phyloP scores from a whole-genome alignment of 2,888 invertebrate species.

The Leptura quadrifasciata region DNA sequence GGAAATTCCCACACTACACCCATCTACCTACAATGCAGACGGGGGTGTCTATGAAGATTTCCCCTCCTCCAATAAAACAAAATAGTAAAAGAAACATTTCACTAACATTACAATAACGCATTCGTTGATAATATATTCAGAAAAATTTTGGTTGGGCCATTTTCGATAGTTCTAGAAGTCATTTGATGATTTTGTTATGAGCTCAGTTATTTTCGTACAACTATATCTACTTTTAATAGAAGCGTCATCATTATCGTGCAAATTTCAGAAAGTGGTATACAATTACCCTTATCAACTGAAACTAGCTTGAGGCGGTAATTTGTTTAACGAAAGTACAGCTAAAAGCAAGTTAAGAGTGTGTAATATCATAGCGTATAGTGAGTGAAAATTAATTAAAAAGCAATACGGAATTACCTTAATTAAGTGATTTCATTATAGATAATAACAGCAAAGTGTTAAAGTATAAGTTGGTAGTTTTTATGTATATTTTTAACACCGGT shows the following conservation, averaged over 20 bases:
- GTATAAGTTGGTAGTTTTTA: constrained; percentile 23
- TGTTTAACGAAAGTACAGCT: constrained; percentile 3
- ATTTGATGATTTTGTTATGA: too few relatives aligned
- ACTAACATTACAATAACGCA: too few relatives aligned
- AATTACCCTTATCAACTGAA: not conserved
- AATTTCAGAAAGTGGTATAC: not conserved
- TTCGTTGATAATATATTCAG: too few relatives aligned
- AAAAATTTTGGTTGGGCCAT: too few relatives aligned
- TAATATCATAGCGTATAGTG: constrained; percentile 17
- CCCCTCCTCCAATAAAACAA: too few relatives aligned
- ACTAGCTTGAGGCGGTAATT: not conserved
- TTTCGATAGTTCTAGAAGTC: too few relatives aligned
- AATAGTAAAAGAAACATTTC: too few relatives aligned
- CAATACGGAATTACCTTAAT: constrained; percentile 26
- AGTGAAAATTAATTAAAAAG: constrained; percentile 34
- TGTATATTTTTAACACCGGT: constrained; percentile 60
- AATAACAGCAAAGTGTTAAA: constrained; percentile 39
- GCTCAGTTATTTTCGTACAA: too few relatives aligned
- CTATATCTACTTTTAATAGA: not conserved
- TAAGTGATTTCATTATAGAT: constrained; percentile 38
- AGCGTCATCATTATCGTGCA: not conserved
- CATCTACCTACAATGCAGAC: too few relatives aligned
- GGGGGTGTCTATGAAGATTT: too few relatives aligned
- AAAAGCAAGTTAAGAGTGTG: not conserved
- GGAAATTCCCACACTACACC: too few relatives aligned